Evolutionary conservation across 1,140 invertebrate species (phyloP).

Genomic region (Elysia chlorotica): DNA sequence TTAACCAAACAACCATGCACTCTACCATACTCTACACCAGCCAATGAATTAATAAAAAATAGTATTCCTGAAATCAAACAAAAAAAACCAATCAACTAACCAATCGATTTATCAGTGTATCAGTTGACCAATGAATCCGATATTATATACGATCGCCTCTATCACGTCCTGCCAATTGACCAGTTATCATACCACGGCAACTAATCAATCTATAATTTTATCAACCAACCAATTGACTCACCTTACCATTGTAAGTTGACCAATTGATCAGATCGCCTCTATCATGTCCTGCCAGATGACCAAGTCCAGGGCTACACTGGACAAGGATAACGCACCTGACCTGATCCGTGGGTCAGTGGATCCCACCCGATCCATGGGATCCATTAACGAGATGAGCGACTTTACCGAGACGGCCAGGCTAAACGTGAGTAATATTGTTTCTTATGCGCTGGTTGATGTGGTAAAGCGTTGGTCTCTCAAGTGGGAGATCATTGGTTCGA

Average conservation of each 20-base stretch:
- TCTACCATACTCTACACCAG: too few species aligned
- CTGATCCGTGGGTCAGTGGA: constrained; percentile 74
- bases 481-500: too few species aligned
- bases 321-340: constrained; percentile 71
- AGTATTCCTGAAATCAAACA: background rate
- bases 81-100: background rate
- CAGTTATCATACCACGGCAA: too few species aligned
- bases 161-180: constrained; percentile 3
- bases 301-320: constrained; percentile 50
- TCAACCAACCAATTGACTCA: too few species aligned
- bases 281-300: constrained; percentile 8
- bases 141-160: too few species aligned
- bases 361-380: constrained; percentile 64
- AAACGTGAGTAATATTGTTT: constrained; percentile 76
- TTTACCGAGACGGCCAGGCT: constrained; percentile 73
- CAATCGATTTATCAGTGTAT: too few species aligned
- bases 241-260: too few species aligned
- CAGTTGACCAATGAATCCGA: too few species aligned
- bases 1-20: too few species aligned
- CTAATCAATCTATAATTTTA: too few species aligned
- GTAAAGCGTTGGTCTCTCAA: too few species aligned
- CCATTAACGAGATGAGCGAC: constrained; percentile 57
- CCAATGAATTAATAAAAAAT: background rate
- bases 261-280: background rate
- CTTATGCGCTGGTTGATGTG: too few species aligned